Evolutionary conservation across 2,113 vertebrate genomes (phyloP), one percentile per base, ranked within the genome.

Genomic region (Onychostoma macrolepis): DNA sequence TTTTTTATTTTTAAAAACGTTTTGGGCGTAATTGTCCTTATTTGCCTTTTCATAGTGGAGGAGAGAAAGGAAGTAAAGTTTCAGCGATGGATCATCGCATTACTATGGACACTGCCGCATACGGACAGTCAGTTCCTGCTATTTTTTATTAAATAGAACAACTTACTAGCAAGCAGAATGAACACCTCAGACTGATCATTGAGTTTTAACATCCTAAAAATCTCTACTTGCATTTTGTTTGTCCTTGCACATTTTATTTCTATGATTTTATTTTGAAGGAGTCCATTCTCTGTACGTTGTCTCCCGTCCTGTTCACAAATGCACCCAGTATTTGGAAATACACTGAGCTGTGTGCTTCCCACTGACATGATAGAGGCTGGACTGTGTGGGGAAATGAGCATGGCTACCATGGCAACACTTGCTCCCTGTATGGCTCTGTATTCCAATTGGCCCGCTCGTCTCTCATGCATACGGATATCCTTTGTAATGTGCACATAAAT

Each of bases 381-480:
- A 80, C 86, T 96, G 65, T 90, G 91, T 4, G 96, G 96, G 65
- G 93, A 94, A 75, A 91, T 96, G 84, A 93, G 88, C 17, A 72
- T 96, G 53, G 92, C 91, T 67, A 88, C 94, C 17, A 92, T 95
- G 7, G 93, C 91, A 2, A 91, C 96, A 10, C 90, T 97, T 56
- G 94, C 94, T 28, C 96, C 96, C 6, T 96, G 95, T 90, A 90
- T 93, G 76, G 90, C 92, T 79, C 90, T 91, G 86, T 95, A 94
- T 81, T 94, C 96, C 77, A 95, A 94, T 92, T 89, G 95, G 82
- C 61, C 89, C 81, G 91, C 91, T 74, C 89, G 82, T 24, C 92
- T 97, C 79, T 91, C 93, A 38, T 90, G 89, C 24, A 91, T 96
- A 88, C 93, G 94, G 87, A 95, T 97, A 97, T 97, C 97, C 95